phyloP scores from a whole-genome alignment of 2,113 vertebrate species.

The Mastomys coucha region DNA sequence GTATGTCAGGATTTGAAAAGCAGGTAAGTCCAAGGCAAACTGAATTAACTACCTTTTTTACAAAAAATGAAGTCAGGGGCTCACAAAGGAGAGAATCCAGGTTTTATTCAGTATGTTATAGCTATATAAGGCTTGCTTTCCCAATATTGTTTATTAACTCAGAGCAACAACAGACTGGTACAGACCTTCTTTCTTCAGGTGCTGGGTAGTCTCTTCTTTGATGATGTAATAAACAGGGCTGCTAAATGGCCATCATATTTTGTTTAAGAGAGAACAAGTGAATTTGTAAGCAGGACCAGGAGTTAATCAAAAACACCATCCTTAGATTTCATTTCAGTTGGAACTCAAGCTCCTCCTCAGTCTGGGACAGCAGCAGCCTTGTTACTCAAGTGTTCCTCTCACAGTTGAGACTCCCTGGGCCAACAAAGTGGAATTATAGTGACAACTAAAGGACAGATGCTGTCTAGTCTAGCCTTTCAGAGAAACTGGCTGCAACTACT shows the following conservation, averaged over 20 bases:
- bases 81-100: not conserved
- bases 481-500: constrained; percentile 39
- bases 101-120: constrained; percentile 9
- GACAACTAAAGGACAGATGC: constrained; percentile 46
- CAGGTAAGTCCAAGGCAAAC: not conserved
- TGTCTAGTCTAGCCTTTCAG: constrained; percentile 46
- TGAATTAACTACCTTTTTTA: constrained; percentile 32
- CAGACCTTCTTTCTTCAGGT: constrained; percentile 38
- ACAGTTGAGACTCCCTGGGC: constrained; percentile 15
- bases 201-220: not conserved
- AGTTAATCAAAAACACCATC: constrained; percentile 41
- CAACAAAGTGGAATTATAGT: constrained; percentile 65
- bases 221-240: constrained; percentile 34
- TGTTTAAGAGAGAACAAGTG: constrained; percentile 39
- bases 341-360: constrained; percentile 37
- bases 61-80: not conserved
- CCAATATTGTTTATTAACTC: constrained; percentile 36
- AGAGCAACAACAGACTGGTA: not conserved
- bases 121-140: constrained; percentile 18
- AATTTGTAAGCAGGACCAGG: constrained; percentile 34
- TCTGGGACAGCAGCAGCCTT: constrained; percentile 43
- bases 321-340: constrained; percentile 56
- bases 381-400: constrained; percentile 58
- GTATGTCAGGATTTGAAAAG: constrained; percentile 9
- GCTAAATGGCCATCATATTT: constrained; percentile 50